Conservation (phyloP, 1,140 invertebrate species). For the Caerostris extrusa region DNA sequence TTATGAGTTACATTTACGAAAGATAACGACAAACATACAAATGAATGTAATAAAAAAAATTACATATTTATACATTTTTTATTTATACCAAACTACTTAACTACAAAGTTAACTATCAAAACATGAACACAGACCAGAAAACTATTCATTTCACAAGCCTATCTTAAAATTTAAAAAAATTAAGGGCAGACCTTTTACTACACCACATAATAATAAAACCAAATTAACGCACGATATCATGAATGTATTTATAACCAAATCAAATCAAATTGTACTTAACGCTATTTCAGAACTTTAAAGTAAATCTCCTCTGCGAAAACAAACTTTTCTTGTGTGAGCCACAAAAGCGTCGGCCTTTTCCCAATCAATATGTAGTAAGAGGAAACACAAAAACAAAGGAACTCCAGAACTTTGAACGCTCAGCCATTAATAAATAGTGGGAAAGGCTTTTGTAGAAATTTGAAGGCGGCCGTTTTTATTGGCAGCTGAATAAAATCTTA, state of each 20-base stretch:
- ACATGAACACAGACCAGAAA: background rate
- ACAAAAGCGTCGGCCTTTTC: background rate
- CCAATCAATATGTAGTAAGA: slow-evolving; percentile 11
- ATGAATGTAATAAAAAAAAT: background rate
- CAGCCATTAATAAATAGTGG: background rate
- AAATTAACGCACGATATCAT: background rate
- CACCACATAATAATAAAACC: background rate
- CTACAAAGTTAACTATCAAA: background rate
- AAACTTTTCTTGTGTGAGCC: background rate
- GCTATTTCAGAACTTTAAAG: background rate
- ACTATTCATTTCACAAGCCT: background rate
- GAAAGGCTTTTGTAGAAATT: slow-evolving; percentile 29
- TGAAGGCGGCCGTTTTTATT: slow-evolving; percentile 49
- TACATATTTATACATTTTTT: background rate
- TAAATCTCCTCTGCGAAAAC: background rate
- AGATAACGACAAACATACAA: too few species aligned
- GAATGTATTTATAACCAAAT: background rate
- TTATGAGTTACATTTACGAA: too few species aligned
- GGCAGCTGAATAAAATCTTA: slow-evolving; percentile 49
- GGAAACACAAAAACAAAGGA: background rate
- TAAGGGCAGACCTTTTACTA: background rate
- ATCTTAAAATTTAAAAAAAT: background rate
- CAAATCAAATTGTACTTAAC: background rate
- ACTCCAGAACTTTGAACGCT: background rate
- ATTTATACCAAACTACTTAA: background rate